A percentile compares a stretch with the other conserved stretches of the same genome.
These are phyloP conservation scores for Microdon myrmicae DNA, from an alignment of 2,888 invertebrate genomes.

Conservation along the genomic window DNA sequence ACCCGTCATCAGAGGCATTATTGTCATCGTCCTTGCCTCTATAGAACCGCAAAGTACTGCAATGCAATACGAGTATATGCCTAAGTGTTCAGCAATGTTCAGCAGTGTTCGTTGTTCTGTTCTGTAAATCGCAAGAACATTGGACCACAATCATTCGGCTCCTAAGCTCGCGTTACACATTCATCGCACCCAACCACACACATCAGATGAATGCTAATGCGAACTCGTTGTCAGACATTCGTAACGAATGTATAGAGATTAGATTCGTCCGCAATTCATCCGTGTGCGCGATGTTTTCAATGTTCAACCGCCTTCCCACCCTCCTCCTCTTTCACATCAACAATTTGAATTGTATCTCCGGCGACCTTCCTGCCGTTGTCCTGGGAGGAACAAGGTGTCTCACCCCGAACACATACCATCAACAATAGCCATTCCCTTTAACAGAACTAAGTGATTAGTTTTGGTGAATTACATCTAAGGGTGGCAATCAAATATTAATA, in stretches of 20 bases:
- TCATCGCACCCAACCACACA: constrained; percentile 39
- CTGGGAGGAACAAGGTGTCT: too few species aligned
- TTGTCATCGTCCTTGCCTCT: constrained; percentile 38
- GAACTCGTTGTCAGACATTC: constrained; percentile 49
- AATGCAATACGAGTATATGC: constrained; percentile 39
- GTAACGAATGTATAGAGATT: constrained; percentile 51
- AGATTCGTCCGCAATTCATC: constrained; percentile 45
- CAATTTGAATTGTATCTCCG: constrained; percentile 1
- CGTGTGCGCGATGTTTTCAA: too few species aligned
- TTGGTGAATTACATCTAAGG: constrained; percentile 47
- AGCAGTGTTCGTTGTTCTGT: constrained; percentile 15
- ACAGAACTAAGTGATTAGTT: constrained; percentile 50
- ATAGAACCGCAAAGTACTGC: constrained; percentile 7
- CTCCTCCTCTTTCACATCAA: constrained; percentile 1
- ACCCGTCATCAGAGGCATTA: constrained; percentile 45
- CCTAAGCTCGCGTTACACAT: neutral
- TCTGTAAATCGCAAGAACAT: constrained; percentile 46
- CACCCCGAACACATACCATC: constrained; percentile 13
- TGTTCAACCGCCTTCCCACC: neutral
- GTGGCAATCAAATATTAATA: constrained; percentile 51
- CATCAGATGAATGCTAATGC: constrained; percentile 51
- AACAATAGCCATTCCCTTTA: too few species aligned
- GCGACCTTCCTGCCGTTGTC: constrained; percentile 11
- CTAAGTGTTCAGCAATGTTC: constrained; percentile 45
- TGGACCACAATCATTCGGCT: constrained; percentile 22